Percentiles rank a stretch among this genome's conserved stretches.
Evolutionary conservation across 1,140 invertebrate genomes (phyloP).

Genomic region (Matsumurasca onukii): DNA sequence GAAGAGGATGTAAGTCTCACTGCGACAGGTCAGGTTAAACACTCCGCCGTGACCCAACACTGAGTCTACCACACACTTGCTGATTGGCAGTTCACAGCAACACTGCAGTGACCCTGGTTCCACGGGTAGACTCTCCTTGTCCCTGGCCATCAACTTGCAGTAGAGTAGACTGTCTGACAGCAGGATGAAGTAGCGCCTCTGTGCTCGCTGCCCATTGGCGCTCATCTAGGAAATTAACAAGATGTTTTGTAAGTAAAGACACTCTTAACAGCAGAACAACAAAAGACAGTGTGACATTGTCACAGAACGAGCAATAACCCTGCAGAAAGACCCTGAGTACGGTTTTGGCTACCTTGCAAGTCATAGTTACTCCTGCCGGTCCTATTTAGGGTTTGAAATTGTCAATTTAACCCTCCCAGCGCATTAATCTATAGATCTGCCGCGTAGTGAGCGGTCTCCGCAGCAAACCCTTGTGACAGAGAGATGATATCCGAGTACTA

Average conservation of each 20-base stretch:
- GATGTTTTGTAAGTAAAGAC: neutral
- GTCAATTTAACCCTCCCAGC: too few species aligned
- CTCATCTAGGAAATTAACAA: slow-evolving; percentile 12
- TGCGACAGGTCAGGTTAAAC: slow-evolving; percentile 58
- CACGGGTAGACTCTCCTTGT: neutral
- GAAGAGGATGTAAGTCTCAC: slow-evolving; percentile 58
- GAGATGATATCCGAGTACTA: too few species aligned
- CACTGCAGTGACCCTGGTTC: slow-evolving; percentile 50
- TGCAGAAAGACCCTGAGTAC: neutral
- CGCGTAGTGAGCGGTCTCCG: too few species aligned
- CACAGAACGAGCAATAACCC: neutral
- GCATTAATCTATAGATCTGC: too few species aligned
- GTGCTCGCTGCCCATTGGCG: slow-evolving; percentile 37
- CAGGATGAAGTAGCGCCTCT: slow-evolving; percentile 53
- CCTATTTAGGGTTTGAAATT: too few species aligned
- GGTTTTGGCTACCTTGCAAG: too few species aligned
- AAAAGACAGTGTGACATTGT: neutral
- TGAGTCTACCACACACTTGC: slow-evolving; percentile 58
- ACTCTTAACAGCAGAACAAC: neutral
- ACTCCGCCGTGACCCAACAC: slow-evolving; percentile 53
- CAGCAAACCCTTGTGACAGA: too few species aligned
- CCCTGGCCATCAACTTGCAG: slow-evolving; percentile 51
- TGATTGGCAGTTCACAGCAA: slow-evolving; percentile 59
- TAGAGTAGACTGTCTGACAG: slow-evolving; percentile 62
- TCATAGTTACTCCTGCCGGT: too few species aligned